Base-by-base conservation (phyloP, 2,888 invertebrate species). In the Slavum lentiscoides region DNA sequence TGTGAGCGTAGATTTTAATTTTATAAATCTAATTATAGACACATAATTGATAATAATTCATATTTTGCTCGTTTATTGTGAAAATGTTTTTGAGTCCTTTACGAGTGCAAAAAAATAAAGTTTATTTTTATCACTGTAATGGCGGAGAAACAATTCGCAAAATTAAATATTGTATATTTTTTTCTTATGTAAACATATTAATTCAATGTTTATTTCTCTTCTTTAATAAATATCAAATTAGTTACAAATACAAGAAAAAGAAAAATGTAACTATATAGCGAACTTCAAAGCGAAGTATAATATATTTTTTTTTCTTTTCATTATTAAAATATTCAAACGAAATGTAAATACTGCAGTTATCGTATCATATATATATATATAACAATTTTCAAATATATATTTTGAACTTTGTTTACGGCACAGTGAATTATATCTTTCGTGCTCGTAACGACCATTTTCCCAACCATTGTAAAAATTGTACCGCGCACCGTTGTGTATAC, bases 141-240 rank as follows among this genome's bases (percentile, higher is more conserved):
- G 49, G 49, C 11, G 49, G 49, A 49, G 13, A 49, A 49, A 49
- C 58, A 11, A 39, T 13, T 37, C 43, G 39, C 17, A 8, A n/a
- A 58, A 58, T n/a, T 66, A 21, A 58, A 37, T 30, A 30, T 66
- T 66, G 39, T 67, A n/a, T n/a, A n/a, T n/a, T 43, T 39, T 19
- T 67, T 67, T 67, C 58, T 59, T 66, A 13, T 67, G 43, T 67
- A 75, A 75, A 75, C 58, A 58, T 19, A 74, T 55, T 55, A 55
- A 55, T 55, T 55, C 19, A 64, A 55, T 75, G 55, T 70, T 39
- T 64, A 70, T 64, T 62, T 70, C 13, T 62, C 13, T 62, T 62
- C 39, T 80, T 80, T 64, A 72, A 80, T 80, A 55, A 80, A 70
- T 72, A 77, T 64, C 53, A 80, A 70, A 70, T 80, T 80, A 64